A percentile compares a stretch with the other conserved stretches of the same genome.
Conservation (phyloP, 2,888 invertebrate genomes). For the Eretmocerus hayati region DNA sequence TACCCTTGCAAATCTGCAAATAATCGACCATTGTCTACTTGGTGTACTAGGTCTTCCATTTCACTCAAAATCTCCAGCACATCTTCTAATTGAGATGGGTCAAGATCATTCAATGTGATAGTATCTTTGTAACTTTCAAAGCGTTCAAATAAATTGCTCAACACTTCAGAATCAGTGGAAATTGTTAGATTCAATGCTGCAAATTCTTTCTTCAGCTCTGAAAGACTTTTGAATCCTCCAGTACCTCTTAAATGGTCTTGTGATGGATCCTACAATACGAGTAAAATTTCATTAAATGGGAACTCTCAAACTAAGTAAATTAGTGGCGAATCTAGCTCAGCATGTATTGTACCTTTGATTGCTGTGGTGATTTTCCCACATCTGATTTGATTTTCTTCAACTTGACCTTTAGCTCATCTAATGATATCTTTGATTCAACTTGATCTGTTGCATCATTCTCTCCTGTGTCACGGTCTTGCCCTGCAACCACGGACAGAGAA, state of each 20-base stretch:
- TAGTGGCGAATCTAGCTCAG: too few relatives aligned
- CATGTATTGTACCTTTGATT: slow-evolving; percentile 27
- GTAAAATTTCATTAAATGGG: too few relatives aligned
- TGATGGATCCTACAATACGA: too few relatives aligned
- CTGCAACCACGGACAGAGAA: slow-evolving; percentile 36
- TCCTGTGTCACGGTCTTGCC: slow-evolving; percentile 27
- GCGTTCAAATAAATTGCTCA: slow-evolving; percentile 51
- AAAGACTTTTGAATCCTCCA: slow-evolving; percentile 53
- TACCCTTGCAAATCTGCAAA: slow-evolving; percentile 61
- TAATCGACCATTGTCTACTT: slow-evolving; percentile 67
- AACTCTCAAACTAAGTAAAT: too few relatives aligned
- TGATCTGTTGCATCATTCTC: slow-evolving; percentile 35
- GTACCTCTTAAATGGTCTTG: slow-evolving; percentile 40
- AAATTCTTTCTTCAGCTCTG: slow-evolving; percentile 61
- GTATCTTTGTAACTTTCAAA: slow-evolving; percentile 42
- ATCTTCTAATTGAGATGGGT: slow-evolving; percentile 35
- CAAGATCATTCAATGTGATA: slow-evolving; percentile 29
- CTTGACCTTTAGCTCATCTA: slow-evolving; percentile 37
- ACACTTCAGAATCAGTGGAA: slow-evolving; percentile 62
- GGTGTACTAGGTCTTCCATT: slow-evolving; percentile 68
- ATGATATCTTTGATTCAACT: slow-evolving; percentile 30
- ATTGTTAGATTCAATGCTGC: slow-evolving; percentile 56
- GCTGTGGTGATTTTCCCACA: slow-evolving; percentile 22
- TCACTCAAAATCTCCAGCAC: slow-evolving; percentile 54
- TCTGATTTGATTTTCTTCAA: slow-evolving; percentile 38